These are phyloP conservation scores for Smutsia temminckii DNA, from an alignment of 2,797 vertebrate genomes.

Conservation along the genomic window DNA sequence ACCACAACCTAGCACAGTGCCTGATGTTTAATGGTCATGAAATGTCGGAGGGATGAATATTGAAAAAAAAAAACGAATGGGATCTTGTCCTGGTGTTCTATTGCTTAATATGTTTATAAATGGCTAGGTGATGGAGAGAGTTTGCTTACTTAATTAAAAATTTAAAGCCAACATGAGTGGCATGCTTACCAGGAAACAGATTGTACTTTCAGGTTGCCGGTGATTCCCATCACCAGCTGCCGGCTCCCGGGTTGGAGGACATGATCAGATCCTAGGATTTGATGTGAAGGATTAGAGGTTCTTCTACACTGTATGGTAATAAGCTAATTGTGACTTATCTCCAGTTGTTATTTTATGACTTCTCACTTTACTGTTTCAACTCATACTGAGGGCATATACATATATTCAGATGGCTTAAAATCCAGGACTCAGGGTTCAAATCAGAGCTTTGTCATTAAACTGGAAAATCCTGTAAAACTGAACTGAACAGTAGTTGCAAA, in stretches of 20 bases:
- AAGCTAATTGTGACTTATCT: not conserved
- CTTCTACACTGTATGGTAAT: not conserved
- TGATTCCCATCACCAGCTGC: not conserved
- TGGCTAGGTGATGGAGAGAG: not conserved
- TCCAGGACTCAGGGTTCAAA: not conserved
- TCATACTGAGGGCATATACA: not conserved
- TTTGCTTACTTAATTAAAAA: constrained; percentile 17
- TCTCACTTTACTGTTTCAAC: constrained; percentile 1
- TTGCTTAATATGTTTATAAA: constrained; percentile 3
- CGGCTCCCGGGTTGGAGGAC: not conserved
- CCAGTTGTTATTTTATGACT: not conserved
- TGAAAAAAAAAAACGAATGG: constrained; percentile 27
- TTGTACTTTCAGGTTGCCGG: not conserved
- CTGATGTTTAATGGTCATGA: not conserved
- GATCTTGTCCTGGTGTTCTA: not conserved
- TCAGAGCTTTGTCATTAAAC: not conserved
- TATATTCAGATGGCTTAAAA: not conserved
- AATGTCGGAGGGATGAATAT: not conserved
- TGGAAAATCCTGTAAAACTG: not conserved
- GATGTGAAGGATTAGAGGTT: not conserved
- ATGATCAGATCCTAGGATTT: not conserved
- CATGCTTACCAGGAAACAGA: not conserved
- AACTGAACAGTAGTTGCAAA: constrained; percentile 15
- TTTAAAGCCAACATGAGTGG: not conserved
- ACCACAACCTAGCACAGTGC: not conserved